Evolutionary conservation across 2,797 vertebrate genomes (phyloP).

Genomic region (Triplophysa yarkandensis): DNA sequence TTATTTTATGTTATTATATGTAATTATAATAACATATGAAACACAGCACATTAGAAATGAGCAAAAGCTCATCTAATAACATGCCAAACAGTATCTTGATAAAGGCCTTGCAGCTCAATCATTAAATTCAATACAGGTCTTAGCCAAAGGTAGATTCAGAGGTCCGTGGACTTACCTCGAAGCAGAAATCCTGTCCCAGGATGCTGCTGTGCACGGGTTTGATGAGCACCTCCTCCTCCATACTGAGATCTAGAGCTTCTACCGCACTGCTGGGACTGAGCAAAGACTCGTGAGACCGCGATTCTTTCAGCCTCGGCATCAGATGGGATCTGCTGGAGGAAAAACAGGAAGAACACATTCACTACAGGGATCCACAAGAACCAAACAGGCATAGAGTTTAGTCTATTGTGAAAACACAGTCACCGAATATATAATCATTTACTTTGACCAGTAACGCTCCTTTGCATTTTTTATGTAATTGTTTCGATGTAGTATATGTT

Average conservation of each 20-base stretch:
- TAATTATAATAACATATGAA: neutral
- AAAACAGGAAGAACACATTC: constrained; percentile 2
- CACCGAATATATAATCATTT: too few relatives aligned
- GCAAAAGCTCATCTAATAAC: neutral
- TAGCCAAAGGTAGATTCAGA: neutral
- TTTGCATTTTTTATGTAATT: too few relatives aligned
- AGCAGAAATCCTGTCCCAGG: constrained; percentile 93
- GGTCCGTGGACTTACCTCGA: constrained; percentile 69
- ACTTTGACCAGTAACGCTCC: too few relatives aligned
- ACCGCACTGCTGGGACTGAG: constrained; percentile 90
- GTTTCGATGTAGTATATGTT: too few relatives aligned
- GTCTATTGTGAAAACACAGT: neutral
- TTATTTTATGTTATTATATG: too few relatives aligned
- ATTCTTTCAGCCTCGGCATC: constrained; percentile 92
- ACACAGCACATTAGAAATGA: neutral
- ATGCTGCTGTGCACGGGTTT: constrained; percentile 97
- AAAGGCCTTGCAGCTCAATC: too few relatives aligned
- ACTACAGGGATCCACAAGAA: neutral
- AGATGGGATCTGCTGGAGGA: constrained; percentile 86
- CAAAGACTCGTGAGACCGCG: constrained; percentile 93
- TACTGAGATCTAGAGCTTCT: constrained; percentile 93
- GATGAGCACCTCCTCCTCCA: constrained; percentile 97
- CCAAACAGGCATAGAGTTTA: neutral
- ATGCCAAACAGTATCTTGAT: neutral
- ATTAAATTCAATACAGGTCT: neutral